Evolutionary conservation across 1,140 invertebrate species (phyloP), one percentile per base, ranked within the genome.

Genomic region (Orchesella cincta): DNA sequence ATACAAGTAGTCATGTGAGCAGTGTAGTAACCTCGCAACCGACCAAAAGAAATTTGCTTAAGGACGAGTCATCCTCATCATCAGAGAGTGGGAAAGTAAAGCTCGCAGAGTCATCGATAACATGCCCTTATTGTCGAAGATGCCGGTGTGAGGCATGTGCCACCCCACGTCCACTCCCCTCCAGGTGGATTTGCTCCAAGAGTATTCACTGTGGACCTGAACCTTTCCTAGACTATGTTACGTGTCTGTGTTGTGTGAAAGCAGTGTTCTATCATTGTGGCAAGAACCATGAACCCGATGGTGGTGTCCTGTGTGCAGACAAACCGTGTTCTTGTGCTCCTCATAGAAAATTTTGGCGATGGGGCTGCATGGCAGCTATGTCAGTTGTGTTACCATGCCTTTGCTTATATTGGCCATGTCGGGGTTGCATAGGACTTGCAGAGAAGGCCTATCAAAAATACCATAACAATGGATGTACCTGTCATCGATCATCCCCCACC

Each of bases 171-270:
- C 90, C 92, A 52, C 87, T 97, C 83, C 95, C 95, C 26, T 91
- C 91, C 81, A 89, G 90, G 71, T 97, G 95, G 95, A 88, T 96
- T 78, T 95, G 94, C 87, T 90, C 92, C 86, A 89, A 93, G 84
- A 90, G 91, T 85, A 95, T 93, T 86, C 89, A 93, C 82, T 92
- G 94, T 86, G 95, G 93, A 82, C 92, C 93, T 67, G 92, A 95
- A 84, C 90, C 92, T 76, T 89, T 91, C 80, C 90, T 97, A 78
- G 94, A 97, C 86, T 93, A 94, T 85, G 91, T 91, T 72, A 93
- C 93, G 76, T 97, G 95, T 85, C 89, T 97, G 86, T 97, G 95
- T 87, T 96, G 94, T 86, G 94, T 95, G 80, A 95, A 96, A 85
- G 94, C 92, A 54, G 84, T 95, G 35, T 95, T 96, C 85, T 98